Base-by-base conservation (phyloP, 2,888 invertebrate genomes). In the Epirrhoe tristata region DNA sequence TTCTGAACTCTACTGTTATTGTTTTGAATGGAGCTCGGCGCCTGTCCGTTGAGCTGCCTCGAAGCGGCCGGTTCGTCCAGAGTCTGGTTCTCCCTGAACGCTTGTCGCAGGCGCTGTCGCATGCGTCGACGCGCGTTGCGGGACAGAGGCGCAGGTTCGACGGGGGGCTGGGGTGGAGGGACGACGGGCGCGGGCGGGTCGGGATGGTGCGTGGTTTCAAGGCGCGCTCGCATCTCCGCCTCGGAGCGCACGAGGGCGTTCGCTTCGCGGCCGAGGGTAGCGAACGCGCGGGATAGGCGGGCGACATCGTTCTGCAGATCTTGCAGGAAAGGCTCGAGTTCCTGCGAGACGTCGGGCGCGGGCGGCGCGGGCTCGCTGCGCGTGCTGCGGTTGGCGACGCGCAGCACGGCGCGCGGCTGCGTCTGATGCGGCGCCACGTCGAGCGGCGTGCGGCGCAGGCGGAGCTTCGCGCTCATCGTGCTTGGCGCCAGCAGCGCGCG, bases 391-490 rank as follows among this genome's bases (percentile, higher is more conserved):
- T 81, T 87, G 63, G 93, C 93, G 65, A 93, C 88, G 65, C 93
- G 89, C 70, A 93, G 77, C 32, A 93, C 88, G 70, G 88, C 90
- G 59, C 92, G 88, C 54, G 93, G 93, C 77, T 85, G 87, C n/a
- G 83, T 74, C 66, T 81, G 82, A 43, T 78, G 77, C 48, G 80
- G 71, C 55, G 85, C 74, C 70, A 86, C 85, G 63, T 91, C 91
- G 48, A 76, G 32, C 1, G 88, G 87, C 36, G 85, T 82, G 74
- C 89, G 90, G 10, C 90, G 86, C 64, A 93, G 80, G 0, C 83
- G 80, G 63, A 93, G 77, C 74, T 89, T 91, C 55, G 87, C 86
- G 72, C 80, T 87, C 70, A 93, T 83, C 7, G 84, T 69, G 31
- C 77, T 74, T 0, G 87, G 84, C 17, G 88, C 78, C 6, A 83